phyloP scores from a whole-genome alignment of 2,113 vertebrate genomes.

The Aleadryas rufinucha region DNA sequence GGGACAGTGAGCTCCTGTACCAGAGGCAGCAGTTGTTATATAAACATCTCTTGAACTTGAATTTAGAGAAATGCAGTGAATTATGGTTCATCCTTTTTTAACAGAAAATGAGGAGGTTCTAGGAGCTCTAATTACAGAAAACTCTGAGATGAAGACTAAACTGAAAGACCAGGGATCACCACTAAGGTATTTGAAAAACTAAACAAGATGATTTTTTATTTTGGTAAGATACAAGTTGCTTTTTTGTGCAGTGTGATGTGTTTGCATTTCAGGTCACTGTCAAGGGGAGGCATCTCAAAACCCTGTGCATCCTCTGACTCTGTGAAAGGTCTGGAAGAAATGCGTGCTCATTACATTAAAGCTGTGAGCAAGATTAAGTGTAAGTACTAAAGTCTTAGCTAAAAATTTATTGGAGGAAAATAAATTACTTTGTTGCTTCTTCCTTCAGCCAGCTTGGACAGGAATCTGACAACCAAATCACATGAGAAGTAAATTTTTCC shows the following conservation, averaged over 20 bases:
- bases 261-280: slow-evolving; percentile 59
- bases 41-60: background rate
- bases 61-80: background rate
- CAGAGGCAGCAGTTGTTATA: background rate
- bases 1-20: background rate
- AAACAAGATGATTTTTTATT: background rate
- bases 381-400: slow-evolving; percentile 60
- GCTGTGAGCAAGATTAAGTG: slow-evolving; percentile 91
- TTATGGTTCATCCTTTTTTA: background rate
- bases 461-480: background rate
- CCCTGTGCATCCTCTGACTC: slow-evolving; percentile 58
- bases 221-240: background rate
- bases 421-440: background rate
- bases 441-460: background rate
- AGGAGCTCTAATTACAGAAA: slow-evolving; percentile 58
- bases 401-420: background rate
- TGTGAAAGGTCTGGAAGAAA: slow-evolving; percentile 83
- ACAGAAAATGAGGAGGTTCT: slow-evolving; percentile 60
- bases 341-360: slow-evolving; percentile 88
- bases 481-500: background rate
- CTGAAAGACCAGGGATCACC: slow-evolving; percentile 49
- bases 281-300: slow-evolving; percentile 51
- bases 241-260: background rate
- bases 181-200: slow-evolving; percentile 60
- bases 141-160: slow-evolving; percentile 53